A percentile compares a stretch with the other conserved stretches of the same genome.
Evolutionary conservation across 2,113 vertebrate genomes (phyloP).

Genomic region (Aplodontia rufa): DNA sequence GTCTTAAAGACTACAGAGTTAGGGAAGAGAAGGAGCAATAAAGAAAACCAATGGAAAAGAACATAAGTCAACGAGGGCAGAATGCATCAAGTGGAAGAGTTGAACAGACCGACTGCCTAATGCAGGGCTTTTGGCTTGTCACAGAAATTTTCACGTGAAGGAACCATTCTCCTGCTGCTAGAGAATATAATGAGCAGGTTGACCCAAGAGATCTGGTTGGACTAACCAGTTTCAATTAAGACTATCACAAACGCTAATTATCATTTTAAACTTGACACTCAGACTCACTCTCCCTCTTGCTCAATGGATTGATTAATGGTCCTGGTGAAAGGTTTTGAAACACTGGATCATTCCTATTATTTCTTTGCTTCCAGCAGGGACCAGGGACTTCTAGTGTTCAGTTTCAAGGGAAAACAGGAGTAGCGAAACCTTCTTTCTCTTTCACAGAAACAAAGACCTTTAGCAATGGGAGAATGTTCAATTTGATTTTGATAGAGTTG

Average conservation of each 20-base stretch:
- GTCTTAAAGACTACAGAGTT: background rate
- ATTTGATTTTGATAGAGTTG: constrained; percentile 48
- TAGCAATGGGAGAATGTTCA: background rate
- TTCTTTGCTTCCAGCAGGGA: constrained; percentile 69
- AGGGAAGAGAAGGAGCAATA: background rate
- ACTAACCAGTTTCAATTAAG: constrained; percentile 75
- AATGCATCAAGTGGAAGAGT: background rate
- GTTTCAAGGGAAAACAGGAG: constrained; percentile 56
- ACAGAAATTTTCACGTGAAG: background rate
- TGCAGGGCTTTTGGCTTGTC: background rate
- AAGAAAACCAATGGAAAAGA: background rate
- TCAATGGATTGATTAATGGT: constrained; percentile 56
- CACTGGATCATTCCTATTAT: constrained; percentile 63
- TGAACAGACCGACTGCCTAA: background rate
- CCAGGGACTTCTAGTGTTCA: constrained; percentile 40
- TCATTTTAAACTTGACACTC: constrained; percentile 58
- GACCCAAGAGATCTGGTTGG: constrained; percentile 21
- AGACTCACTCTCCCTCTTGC: background rate
- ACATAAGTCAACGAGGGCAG: background rate
- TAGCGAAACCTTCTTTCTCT: background rate
- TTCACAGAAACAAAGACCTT: constrained; percentile 65
- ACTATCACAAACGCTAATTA: constrained; percentile 70
- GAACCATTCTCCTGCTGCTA: background rate
- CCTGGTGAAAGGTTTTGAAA: constrained; percentile 28
- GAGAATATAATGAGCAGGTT: background rate